Evolutionary conservation across 1,140 invertebrate species (phyloP), one percentile per base, ranked within the genome.

Genomic region (Akabosia matsudoensis): DNA sequence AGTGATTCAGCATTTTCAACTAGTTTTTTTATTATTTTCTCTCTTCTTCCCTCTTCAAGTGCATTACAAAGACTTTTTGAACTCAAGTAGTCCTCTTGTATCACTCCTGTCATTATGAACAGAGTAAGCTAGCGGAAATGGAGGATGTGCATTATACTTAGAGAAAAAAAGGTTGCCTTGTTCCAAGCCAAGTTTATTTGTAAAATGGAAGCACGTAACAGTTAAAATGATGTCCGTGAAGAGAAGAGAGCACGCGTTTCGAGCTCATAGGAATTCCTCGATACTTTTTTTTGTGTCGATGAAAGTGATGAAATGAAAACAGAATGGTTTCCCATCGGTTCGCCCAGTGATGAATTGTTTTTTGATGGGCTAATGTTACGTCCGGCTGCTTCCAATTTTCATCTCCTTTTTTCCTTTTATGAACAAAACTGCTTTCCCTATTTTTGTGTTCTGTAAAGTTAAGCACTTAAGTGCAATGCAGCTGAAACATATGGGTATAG

Each of bases 291-390:
- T n/a, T n/a, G n/a, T n/a, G n/a, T 31, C 28, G 4, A n/a, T n/a
- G 30, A 37, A 67, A 67, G 61, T 67, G 61, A 67, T 67, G 61
- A 67, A 67, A 67, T 31, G 61, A 67, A 67, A 67, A 67, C 22
- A 31, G 61, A 67, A 67, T 14, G 61, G 24, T 67, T n/a, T 67
- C 10, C 61, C 54, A n/a, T 56, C 54, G n/a, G n/a, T 10, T 56
- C 54, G 7, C 4, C 4, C 31, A 67, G 73, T 80, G 79, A 80
- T 80, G 75, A 77, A 80, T 80, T 79, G 79, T 79, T 80, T 79
- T 80, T 77, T 79, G 75, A 78, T 80, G 75, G 54, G 72, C 22
- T 75, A 75, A 73, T 77, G 79, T 80, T 80, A 73, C 77, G 70
- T 26, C 22, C 37, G 70, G 71, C n/a, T 78, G 75, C 64, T 33